Evolutionary conservation across 2,888 invertebrate species (phyloP).

Genomic region (Melieria crassipennis): DNA sequence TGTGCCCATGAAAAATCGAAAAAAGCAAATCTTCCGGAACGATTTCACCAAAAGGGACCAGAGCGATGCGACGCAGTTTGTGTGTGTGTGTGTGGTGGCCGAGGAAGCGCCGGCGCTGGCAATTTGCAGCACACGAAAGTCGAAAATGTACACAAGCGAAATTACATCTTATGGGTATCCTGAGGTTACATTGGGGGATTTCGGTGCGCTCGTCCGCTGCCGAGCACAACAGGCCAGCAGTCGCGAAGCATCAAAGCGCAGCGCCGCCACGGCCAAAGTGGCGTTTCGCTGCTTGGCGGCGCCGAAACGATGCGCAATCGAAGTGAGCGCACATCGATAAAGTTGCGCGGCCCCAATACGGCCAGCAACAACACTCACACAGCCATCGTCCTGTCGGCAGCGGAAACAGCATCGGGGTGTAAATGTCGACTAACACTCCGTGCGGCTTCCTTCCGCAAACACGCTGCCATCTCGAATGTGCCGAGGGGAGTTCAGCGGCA

Average conservation of each 20-base stretch:
- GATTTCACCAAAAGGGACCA: conserved; percentile 1
- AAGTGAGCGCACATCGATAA: conserved; percentile 9
- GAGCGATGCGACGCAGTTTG: background rate
- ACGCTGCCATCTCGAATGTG: conserved; percentile 22
- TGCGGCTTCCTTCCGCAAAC: conserved; percentile 49
- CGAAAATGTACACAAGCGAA: conserved; percentile 32
- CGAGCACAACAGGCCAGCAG: too few species aligned
- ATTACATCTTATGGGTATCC: conserved; percentile 57
- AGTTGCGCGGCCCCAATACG: background rate
- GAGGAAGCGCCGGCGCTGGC: background rate
- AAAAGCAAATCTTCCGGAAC: conserved; percentile 36
- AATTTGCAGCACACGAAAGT: background rate
- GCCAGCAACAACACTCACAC: too few species aligned
- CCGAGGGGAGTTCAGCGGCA: background rate
- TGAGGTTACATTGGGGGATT: conserved; percentile 49
- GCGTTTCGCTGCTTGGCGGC: conserved; percentile 5
- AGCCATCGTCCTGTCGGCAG: conserved; percentile 34
- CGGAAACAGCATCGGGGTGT: conserved; percentile 52
- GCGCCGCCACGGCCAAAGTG: background rate
- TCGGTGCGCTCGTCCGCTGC: background rate
- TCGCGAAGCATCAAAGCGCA: background rate
- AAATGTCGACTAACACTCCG: conserved; percentile 55
- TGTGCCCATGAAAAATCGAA: conserved; percentile 25
- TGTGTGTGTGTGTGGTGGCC: background rate
- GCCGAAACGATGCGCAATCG: conserved; percentile 23